Evolutionary conservation across 2,888 invertebrate species (phyloP), one percentile per base, ranked within the genome.

Genomic region (Boloria euphrosyne): DNA sequence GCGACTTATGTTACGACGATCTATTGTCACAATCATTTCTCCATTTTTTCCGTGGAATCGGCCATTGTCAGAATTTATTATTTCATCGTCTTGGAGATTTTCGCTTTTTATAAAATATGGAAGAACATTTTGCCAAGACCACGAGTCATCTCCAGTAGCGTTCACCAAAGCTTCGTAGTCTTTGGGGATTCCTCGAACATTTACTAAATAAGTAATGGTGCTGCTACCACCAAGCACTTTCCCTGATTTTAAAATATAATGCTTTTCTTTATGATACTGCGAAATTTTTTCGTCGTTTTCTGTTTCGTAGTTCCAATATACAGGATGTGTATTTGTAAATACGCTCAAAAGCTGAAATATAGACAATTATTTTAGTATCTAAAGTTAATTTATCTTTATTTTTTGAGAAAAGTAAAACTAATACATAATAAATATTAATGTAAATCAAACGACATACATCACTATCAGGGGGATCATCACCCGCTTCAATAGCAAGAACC

Each of bases 201-300:
- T 93, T 52, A 92, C 79, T 83, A 93, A 90, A 49, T 86, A 92
- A 75, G 93, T 93, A 3, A 93, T 75, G 0, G 86, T 83, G 38
- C 93, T 93, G 0, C 87, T 84, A 0, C 94, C 94, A 51, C 94
- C 94, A 71, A 94, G 81, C 73, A 93, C 86, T 74, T 94, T 94
- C 0, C 95, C 95, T 44, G 93, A 84, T 6, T 94, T 74, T 65
- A 77, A 47, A 38, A 76, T 47, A 80, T 83, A 46, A 80, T 76
- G 73, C 73, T 62, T 80, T 73, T 57, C 82, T 76, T 62, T 76
- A 68, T 10, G 83, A 82, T 70, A 85, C 82, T 13, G 92, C 86
- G 68, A 83, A 80, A 78, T 89, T 92, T 60, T 81, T 79, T 93
- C 93, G 18, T 69, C 66, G 44, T 71, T 17, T 27, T 61, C 47